A percentile compares a stretch with the other conserved stretches of the same genome.
Conservation (phyloP, 1,140 invertebrate species). For the Psix sp. region DNA sequence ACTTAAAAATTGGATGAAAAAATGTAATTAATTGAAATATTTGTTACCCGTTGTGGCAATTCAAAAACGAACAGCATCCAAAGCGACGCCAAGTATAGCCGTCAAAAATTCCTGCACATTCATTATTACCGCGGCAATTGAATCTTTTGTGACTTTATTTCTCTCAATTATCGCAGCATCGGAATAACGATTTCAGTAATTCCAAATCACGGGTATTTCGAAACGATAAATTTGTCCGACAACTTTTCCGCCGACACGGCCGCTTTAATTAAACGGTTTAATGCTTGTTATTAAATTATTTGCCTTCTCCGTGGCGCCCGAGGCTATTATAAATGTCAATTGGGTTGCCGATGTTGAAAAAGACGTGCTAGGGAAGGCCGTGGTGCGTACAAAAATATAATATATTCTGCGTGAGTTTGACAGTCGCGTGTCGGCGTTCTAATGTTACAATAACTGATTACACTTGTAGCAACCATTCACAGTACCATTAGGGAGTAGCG, state of each 20-base stretch:
- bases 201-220: constrained; percentile 17
- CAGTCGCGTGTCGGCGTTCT: constrained; percentile 60
- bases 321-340: constrained; percentile 49
- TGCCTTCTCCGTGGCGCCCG: constrained; percentile 5
- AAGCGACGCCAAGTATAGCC: neutral
- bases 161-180: constrained; percentile 27
- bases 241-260: constrained; percentile 17
- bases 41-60: too few species aligned
- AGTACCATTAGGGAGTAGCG: constrained; percentile 74
- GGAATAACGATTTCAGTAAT: constrained; percentile 37
- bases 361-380: neutral
- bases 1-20: too few species aligned
- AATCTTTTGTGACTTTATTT: constrained; percentile 26
- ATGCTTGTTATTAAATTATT: constrained; percentile 32
- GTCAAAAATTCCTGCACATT: constrained; percentile 1
- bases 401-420: constrained; percentile 44
- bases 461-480: constrained; percentile 60
- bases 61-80: neutral
- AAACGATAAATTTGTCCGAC: constrained; percentile 31
- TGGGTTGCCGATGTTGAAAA: constrained; percentile 23
- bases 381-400: constrained; percentile 32
- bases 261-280: constrained; percentile 49
- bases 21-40: too few species aligned
- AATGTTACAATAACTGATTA: constrained; percentile 66
- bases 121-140: constrained; percentile 8